Percentiles rank a stretch among this genome's conserved stretches.
Conservation (phyloP, 2,113 vertebrate genomes). For the Ptilonorhynchus violaceus region DNA sequence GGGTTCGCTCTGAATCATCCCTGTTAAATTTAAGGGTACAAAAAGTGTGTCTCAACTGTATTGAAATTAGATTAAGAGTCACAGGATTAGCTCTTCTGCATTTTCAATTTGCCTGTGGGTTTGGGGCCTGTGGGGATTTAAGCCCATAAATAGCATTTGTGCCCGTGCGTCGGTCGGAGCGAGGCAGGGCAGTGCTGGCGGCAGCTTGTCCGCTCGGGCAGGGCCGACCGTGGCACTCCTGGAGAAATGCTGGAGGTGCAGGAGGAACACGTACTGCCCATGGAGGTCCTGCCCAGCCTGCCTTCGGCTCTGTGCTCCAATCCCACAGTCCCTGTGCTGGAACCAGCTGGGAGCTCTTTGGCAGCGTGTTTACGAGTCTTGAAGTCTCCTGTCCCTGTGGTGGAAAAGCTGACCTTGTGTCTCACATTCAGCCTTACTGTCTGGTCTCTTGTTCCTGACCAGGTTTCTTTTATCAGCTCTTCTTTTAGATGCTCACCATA, state of each 20-base stretch:
- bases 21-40: neutral
- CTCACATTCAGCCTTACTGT: neutral
- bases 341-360: neutral
- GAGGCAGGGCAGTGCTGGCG: neutral
- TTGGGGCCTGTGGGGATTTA: neutral
- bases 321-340: neutral
- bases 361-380: rapidly evolving
- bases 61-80: neutral
- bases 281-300: neutral
- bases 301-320: neutral
- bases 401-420: neutral
- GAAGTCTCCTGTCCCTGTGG: neutral
- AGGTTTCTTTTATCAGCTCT: neutral
- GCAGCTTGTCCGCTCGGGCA: neutral
- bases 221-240: neutral
- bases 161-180: rapidly evolving
- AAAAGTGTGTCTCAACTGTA: neutral
- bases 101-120: neutral
- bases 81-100: neutral
- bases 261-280: neutral
- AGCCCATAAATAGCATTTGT: neutral
- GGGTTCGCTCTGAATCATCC: neutral
- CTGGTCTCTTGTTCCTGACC: neutral
- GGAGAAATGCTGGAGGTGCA: neutral
- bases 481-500: neutral